Conservation (phyloP, 2,113 vertebrate species). For the Columba livia region DNA sequence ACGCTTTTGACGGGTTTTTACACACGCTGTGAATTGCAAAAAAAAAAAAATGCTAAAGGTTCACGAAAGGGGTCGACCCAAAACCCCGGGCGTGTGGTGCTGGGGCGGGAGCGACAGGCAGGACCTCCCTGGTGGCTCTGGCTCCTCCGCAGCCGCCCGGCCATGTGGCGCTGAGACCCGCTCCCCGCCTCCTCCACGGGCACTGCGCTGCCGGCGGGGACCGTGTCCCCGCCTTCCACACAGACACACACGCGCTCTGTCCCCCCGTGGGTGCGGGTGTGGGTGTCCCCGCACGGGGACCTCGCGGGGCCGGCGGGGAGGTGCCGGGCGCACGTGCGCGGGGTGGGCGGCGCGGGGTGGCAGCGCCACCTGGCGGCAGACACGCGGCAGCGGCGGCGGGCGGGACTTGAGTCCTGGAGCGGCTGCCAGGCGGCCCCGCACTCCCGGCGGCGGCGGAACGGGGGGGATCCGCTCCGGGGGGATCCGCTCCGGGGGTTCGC, state of each 20-base stretch:
- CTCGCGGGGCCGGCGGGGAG: not conserved
- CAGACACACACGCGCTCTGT: too few relatives aligned
- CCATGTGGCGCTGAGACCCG: too few relatives aligned
- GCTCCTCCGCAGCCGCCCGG: too few relatives aligned
- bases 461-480: not conserved
- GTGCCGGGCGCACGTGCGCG: not conserved
- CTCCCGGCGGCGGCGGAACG: not conserved
- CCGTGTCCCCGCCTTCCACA: too few relatives aligned
- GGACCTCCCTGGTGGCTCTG: too few relatives aligned
- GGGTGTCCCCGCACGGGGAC: not conserved
- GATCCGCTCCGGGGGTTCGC: not conserved
- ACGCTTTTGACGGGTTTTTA: not conserved
- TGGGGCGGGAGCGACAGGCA: too few relatives aligned
- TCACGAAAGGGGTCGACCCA: not conserved
- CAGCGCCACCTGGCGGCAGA: conserved; percentile 81
- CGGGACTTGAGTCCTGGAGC: conserved; percentile 81
- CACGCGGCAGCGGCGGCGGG: conserved; percentile 69
- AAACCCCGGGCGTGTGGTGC: not conserved
- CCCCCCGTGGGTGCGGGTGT: not conserved
- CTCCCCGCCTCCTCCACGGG: too few relatives aligned
- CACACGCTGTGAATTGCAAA: not conserved
- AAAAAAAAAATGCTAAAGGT: not conserved
- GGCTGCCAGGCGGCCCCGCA: conserved; percentile 59
- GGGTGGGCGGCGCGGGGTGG: not conserved
- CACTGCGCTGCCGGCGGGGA: not conserved